These are phyloP conservation scores for Leptinotarsa tumamoca DNA, from an alignment of 2,888 invertebrate genomes.

Conservation along the genomic window DNA sequence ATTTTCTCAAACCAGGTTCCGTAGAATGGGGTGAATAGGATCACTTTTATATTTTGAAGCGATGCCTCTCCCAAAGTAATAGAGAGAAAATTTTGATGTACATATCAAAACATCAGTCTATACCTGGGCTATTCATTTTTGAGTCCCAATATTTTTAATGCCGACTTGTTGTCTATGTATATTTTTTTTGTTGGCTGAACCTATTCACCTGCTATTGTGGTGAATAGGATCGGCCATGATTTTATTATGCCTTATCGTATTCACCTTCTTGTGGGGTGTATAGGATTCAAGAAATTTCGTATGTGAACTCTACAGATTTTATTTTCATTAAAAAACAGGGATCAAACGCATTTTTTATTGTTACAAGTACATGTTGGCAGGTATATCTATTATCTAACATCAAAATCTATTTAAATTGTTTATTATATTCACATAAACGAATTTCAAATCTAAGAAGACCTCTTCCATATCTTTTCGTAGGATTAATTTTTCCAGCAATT, in stretches of 20 bases:
- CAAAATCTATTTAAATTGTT: neutral
- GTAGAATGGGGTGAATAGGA: neutral
- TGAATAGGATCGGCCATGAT: neutral
- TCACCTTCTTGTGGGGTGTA: neutral
- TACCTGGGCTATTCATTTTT: neutral
- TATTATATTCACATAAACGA: no score
- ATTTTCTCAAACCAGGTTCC: no score
- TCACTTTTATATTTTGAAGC: slow-evolving; percentile 12
- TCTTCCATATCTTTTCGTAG: neutral
- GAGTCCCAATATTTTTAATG: neutral
- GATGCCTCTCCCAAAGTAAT: slow-evolving; percentile 11
- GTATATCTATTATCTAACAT: neutral
- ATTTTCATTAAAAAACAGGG: no score
- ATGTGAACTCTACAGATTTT: neutral
- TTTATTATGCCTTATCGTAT: neutral
- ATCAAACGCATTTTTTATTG: no score
- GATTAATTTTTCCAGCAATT: slow-evolving; percentile 20
- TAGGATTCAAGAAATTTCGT: neutral
- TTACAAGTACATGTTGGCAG: neutral
- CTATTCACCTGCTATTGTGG: no score
- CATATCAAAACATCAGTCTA: neutral
- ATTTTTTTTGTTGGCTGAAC: neutral
- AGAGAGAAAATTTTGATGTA: neutral
- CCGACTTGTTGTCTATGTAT: neutral
- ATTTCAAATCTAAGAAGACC: no score